Base-by-base conservation (phyloP, 2,797 vertebrate species). In the Hybognathus amarus region DNA sequence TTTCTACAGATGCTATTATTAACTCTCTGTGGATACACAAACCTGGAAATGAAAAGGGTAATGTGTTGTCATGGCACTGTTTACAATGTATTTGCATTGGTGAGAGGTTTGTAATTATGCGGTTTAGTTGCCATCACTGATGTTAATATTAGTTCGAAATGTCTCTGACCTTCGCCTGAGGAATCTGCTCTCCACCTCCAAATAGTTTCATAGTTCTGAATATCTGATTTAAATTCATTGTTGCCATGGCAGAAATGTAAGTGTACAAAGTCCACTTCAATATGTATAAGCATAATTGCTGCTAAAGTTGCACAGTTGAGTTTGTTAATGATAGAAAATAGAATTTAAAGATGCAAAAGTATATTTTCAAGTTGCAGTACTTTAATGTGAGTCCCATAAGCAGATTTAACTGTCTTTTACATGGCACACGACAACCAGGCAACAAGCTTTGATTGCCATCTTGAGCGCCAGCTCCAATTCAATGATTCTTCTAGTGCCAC, bases 1-100 rank as follows among this genome's bases (percentile, higher is more conserved):
- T 42, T 83, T 76, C 86, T 89, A 83, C 87, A 83, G 79, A 83
- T 90, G 83, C 83, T 84, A 88, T 90, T 83, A 87, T 81, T 80
- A 50, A 82, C 82, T 87, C 73, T 90, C 88, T 68, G 79, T 89
- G 89, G 88, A 90, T 84, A 27, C 77, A 73, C 47, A 67, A 70
- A 77, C 45, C 56, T 77, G 66, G 56, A 84, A 64, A 77, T 70
- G 10, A 80, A 83, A 33, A 79, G 78, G 73, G 73, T 81, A 77
- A 80, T 36, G 63, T 80, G 76, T 86, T 86, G 77, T 45, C 66
- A 76, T 70, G 66, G 38, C 54, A 54, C 85, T 77, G 81, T 66
- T 79, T 74, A 68, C 76, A 47, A 40, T 47, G 40, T 40, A 81
- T 74, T 71, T 82, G 52, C 71, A 78, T 69, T 47, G 24, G 56